Evolutionary conservation across 2,888 invertebrate species (phyloP).

Genomic region (Litoditis marina): DNA sequence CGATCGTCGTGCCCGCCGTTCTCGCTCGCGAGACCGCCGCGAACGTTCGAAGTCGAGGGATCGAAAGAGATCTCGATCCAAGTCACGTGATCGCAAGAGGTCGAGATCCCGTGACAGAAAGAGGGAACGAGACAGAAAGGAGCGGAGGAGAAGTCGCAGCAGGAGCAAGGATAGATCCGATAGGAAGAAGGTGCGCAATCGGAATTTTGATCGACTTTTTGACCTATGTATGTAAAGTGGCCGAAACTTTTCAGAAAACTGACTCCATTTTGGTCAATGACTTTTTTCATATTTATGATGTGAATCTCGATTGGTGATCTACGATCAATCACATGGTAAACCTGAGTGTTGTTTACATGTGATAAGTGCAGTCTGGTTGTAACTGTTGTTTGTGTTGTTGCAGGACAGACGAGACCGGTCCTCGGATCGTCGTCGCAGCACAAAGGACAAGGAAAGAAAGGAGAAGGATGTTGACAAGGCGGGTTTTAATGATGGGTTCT

Average conservation of each 20-base stretch:
- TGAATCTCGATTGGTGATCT: no score
- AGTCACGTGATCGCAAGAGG: conserved; percentile 18
- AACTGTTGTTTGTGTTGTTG: background rate
- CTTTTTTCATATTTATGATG: no score
- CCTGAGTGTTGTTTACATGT: no score
- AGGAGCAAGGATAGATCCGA: conserved; percentile 12
- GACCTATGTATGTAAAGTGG: no score
- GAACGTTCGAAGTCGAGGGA: conserved; percentile 30
- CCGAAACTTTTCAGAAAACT: no score
- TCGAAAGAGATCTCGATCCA: conserved; percentile 31
- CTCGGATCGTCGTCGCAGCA: background rate
- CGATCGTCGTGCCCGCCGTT: conserved; percentile 17
- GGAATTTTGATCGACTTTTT: background rate
- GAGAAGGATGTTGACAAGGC: no score
- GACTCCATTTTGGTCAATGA: no score
- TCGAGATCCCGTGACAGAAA: no score
- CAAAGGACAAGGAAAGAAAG: no score
- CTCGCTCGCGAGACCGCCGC: conserved; percentile 23
- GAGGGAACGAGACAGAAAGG: conserved; percentile 26
- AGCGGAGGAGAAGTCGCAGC: conserved; percentile 17
- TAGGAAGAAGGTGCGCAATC: conserved; percentile 11
- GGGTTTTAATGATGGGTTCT: no score
- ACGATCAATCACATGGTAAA: no score
- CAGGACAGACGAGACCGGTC: conserved; percentile 11
- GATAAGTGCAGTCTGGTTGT: no score